Conservation (phyloP, 2,113 vertebrate species). For the Lagopus leucura region DNA sequence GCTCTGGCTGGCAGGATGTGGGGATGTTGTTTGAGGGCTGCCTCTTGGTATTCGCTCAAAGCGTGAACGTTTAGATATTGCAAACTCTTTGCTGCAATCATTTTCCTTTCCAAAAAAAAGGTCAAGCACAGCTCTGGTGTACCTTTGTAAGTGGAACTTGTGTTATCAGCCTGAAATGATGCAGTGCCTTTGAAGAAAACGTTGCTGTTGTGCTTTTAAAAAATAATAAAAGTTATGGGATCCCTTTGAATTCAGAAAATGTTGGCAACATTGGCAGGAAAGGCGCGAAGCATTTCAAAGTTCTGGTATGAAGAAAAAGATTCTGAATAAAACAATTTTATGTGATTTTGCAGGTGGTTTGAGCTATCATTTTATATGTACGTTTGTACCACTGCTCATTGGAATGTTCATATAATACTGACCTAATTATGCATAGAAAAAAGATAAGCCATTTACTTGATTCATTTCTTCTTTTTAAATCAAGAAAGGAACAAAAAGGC, state of each 20-base stretch:
- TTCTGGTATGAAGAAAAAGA: slow-evolving; percentile 83
- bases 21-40: slow-evolving; percentile 3
- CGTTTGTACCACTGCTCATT: slow-evolving; percentile 87
- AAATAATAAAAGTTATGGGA: slow-evolving; percentile 78
- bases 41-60: not conserved
- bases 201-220: slow-evolving; percentile 52
- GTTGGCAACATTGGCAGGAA: slow-evolving; percentile 81
- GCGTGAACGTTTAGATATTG: slow-evolving; percentile 60
- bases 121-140: slow-evolving; percentile 31
- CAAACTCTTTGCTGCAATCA: slow-evolving; percentile 61
- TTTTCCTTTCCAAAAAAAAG: not conserved
- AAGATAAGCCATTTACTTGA: slow-evolving; percentile 90
- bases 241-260: slow-evolving; percentile 79
- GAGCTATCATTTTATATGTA: slow-evolving; percentile 89
- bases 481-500: slow-evolving; percentile 89
- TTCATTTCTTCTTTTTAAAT: slow-evolving; percentile 90
- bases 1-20: not conserved
- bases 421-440: slow-evolving; percentile 89
- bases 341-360: slow-evolving; percentile 89
- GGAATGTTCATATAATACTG: slow-evolving; percentile 90
- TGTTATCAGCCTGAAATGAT: slow-evolving; percentile 56
- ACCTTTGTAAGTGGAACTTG: slow-evolving; percentile 70
- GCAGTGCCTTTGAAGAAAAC: slow-evolving; percentile 70
- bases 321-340: slow-evolving; percentile 88
- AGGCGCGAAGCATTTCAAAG: slow-evolving; percentile 81